Conservation (phyloP, 2,888 invertebrate genomes). For the Catotricha subobsoleta region DNA sequence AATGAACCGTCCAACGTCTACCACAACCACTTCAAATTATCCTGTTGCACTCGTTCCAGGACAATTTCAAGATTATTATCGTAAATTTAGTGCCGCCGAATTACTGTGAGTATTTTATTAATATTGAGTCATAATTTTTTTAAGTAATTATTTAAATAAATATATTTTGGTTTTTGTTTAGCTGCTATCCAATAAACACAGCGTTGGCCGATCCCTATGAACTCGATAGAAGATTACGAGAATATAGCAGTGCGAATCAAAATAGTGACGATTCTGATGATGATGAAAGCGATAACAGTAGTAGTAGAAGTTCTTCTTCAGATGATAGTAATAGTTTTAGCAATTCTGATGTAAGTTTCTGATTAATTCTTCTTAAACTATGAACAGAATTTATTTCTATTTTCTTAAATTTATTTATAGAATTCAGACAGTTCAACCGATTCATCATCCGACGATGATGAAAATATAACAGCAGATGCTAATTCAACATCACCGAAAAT, state of each 20-base stretch:
- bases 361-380: conserved; percentile 11
- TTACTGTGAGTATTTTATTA: conserved; percentile 35
- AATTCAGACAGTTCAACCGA: conserved; percentile 3
- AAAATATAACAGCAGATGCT: conserved; percentile 22
- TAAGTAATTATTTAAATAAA: conserved; percentile 3
- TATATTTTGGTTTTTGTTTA: conserved; percentile 18
- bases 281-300: conserved; percentile 15
- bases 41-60: conserved; percentile 89
- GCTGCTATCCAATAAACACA: conserved; percentile 85
- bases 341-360: conserved; percentile 13
- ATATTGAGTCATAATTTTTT: conserved; percentile 3
- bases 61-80: conserved; percentile 83
- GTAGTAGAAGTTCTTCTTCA: conserved; percentile 24
- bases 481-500: conserved; percentile 16
- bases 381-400: background rate
- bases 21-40: conserved; percentile 42
- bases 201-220: conserved; percentile 36
- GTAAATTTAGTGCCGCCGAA: conserved; percentile 61
- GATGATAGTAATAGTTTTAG: conserved; percentile 19
- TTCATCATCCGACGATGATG: conserved; percentile 18
- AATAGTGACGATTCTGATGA: background rate
- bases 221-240: conserved; percentile 11
- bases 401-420: background rate
- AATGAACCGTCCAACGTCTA: conserved; percentile 19
- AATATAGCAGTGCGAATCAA: conserved; percentile 2